Evolutionary conservation across 2,797 vertebrate species (phyloP), one percentile per base, ranked within the genome.

Genomic region (Poeciliopsis turneri): DNA sequence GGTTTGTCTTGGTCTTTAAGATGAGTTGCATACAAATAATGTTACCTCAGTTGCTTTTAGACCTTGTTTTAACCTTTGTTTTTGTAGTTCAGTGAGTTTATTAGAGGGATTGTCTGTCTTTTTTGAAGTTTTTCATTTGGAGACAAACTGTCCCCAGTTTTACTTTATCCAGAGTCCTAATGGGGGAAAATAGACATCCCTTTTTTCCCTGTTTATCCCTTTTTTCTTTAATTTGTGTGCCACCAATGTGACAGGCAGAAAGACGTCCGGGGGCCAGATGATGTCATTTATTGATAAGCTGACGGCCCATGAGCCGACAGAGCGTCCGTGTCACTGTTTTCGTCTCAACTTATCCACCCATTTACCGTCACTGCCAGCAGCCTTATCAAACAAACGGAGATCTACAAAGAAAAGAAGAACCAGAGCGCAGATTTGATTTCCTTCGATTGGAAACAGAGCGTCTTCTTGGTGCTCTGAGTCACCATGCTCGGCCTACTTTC

Each of bases 231-330:
- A 43, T 87, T 30, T 30, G 46, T 87, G 82, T 79, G 85, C 83
- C 81, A 75, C 69, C 43, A n/a, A 85, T 49, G 73, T 90, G 89
- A 91, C 90, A 87, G 82, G 78, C 88, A 83, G 78, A 90, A 77
- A 89, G 81, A 88, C 72, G 78, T 86, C 92, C 64, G 47, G 77
- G 80, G 92, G 90, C 84, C 88, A 87, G 78, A 93, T 93, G 92
- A 94, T 93, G 93, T 94, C 92, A 94, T 90, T 84, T 90, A 90
- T 91, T 77, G 92, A 91, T 90, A 91, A 92, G 85, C 83, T 76
- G 87, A 90, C 81, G 39, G 87, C 86, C 87, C 55, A 11, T 78
- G 81, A 46, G 77, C 79, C 81, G 57, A 75, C 84, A 83, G 79
- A 84, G 70, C 61, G 78, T 43, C 84, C 84, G 51, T 76, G 87